These are phyloP conservation scores for Laspeyria flexula DNA, from an alignment of 2,888 invertebrate genomes.

Conservation along the genomic window DNA sequence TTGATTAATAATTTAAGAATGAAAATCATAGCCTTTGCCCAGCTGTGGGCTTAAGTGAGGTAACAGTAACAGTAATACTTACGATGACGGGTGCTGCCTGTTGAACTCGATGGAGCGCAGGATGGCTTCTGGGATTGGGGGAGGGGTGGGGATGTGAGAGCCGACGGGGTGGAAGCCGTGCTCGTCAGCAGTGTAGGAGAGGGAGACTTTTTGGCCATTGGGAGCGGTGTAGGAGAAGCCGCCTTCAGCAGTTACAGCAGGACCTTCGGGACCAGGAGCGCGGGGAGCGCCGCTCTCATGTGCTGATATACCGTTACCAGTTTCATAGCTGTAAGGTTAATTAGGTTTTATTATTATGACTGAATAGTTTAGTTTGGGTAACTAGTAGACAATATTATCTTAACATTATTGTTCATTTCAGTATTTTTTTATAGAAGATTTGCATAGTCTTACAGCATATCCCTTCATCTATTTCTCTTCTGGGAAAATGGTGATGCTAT, in stretches of 20 bases:
- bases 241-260: slow-evolving; percentile 85
- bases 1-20: too few species aligned
- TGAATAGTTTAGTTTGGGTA: too few species aligned
- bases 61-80: too few species aligned
- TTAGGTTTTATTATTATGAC: background rate
- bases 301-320: slow-evolving; percentile 87
- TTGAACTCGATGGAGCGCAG: slow-evolving; percentile 74
- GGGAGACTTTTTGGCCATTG: slow-evolving; percentile 86
- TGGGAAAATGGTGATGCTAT: too few species aligned
- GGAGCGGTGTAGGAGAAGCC: slow-evolving; percentile 88
- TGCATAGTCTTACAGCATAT: too few species aligned
- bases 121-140: slow-evolving; percentile 85
- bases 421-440: too few species aligned
- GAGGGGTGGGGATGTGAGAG: slow-evolving; percentile 85
- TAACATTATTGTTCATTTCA: too few species aligned
- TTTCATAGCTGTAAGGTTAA: slow-evolving; percentile 78
- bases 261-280: slow-evolving; percentile 77
- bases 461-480: too few species aligned
- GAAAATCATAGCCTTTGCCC: too few species aligned
- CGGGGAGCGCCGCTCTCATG: slow-evolving; percentile 84
- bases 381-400: too few species aligned
- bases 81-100: slow-evolving; percentile 68
- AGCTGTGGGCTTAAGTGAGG: too few species aligned
- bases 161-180: slow-evolving; percentile 88
- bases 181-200: slow-evolving; percentile 89